Evolutionary conservation across 2,888 invertebrate genomes (phyloP).

Genomic region (Pristionchus mayeri): DNA sequence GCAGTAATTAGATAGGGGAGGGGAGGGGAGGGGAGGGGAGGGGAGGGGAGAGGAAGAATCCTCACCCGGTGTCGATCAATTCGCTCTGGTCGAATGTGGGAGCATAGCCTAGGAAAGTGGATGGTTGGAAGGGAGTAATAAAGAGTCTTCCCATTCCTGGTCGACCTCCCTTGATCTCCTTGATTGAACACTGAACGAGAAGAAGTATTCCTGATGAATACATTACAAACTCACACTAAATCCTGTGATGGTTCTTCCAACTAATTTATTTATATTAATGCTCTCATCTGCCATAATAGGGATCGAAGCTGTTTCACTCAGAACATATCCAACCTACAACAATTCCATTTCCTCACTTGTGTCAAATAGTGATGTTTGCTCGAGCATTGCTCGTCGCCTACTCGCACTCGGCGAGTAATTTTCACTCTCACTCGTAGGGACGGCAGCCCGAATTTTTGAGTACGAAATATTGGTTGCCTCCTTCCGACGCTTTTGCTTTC

Average conservation of each 20-base stretch:
- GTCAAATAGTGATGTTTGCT: too few species aligned
- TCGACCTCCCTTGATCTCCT: neutral
- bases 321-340: conserved; percentile 40
- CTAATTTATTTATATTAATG: conserved; percentile 20
- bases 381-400: too few species aligned
- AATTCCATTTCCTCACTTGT: too few species aligned
- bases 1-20: neutral
- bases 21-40: too few species aligned
- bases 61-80: conserved; percentile 46
- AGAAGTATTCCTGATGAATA: neutral
- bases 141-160: conserved; percentile 3
- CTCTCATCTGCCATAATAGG: conserved; percentile 46
- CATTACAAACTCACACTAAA: neutral
- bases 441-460: too few species aligned
- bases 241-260: conserved; percentile 41
- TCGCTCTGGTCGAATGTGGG: neutral
- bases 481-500: too few species aligned
- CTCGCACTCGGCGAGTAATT: too few species aligned
- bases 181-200: neutral
- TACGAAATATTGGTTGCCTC: too few species aligned
- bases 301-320: conserved; percentile 46
- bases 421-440: too few species aligned
- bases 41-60: too few species aligned
- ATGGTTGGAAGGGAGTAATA: neutral
- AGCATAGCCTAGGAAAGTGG: conserved; percentile 18